A percentile compares a stretch with the other conserved stretches of the same genome.
Evolutionary conservation across 2,113 vertebrate genomes (phyloP).

Genomic region (Leuciscus idus): DNA sequence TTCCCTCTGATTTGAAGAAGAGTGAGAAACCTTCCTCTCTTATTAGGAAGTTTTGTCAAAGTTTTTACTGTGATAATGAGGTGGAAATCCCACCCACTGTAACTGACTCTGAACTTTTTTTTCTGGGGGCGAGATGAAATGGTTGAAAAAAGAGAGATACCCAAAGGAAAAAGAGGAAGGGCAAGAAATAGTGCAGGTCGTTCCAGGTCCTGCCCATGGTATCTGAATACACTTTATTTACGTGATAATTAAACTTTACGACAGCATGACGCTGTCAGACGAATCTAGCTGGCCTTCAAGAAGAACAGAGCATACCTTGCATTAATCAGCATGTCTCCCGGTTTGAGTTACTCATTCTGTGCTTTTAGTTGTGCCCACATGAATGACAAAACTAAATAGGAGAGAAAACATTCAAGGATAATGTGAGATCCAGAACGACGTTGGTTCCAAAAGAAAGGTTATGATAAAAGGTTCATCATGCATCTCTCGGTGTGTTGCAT

Average conservation of each 20-base stretch:
- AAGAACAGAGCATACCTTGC: conserved; percentile 31
- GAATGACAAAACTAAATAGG: neutral
- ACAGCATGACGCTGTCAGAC: conserved; percentile 16
- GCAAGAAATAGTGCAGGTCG: conserved; percentile 22
- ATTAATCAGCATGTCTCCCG: conserved; percentile 1
- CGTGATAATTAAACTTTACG: conserved; percentile 28
- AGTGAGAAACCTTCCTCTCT: conserved; percentile 9
- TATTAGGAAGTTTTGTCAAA: conserved; percentile 35
- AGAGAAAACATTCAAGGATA: neutral
- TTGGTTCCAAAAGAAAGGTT: neutral
- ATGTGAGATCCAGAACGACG: neutral
- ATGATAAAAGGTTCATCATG: neutral
- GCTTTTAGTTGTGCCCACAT: conserved; percentile 43
- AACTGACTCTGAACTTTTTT: conserved; percentile 45
- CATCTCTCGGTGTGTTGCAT: neutral
- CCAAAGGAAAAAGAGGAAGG: conserved; percentile 24
- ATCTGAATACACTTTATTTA: conserved; percentile 40
- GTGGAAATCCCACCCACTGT: conserved; percentile 54
- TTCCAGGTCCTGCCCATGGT: conserved; percentile 38
- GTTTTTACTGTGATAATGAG: conserved; percentile 51
- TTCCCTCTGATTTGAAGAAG: conserved; percentile 37
- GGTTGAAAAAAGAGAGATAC: conserved; percentile 16
- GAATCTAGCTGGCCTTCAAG: conserved; percentile 44
- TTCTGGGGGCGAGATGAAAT: conserved; percentile 48
- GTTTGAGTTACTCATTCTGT: conserved; percentile 40